Evolutionary conservation across 2,113 vertebrate genomes (phyloP), one percentile per base, ranked within the genome.

Genomic region (Nycticebus coucang): DNA sequence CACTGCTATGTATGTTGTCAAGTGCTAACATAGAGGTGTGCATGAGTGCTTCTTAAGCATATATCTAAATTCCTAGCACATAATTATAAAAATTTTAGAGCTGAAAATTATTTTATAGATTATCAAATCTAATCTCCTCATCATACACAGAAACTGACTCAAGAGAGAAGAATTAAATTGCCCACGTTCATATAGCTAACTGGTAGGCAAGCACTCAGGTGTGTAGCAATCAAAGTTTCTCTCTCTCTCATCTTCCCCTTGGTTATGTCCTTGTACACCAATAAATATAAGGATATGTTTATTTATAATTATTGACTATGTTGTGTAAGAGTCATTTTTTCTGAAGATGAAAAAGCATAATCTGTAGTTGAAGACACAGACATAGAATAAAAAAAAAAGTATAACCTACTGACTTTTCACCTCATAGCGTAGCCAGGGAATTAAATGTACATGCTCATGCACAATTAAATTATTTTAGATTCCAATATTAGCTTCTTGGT

Each of bases 381-480:
- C 53, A 4, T 0, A 37, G 75, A 87, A 89, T 62, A 93, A 74
- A 72, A 96, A 41, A 41, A 41, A 91, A 69, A 11, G 3, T 41
- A 7, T 74, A 64, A 37, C 5, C 1, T 83, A 62, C 45, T 75
- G 57, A 94, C 17, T 88, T 55, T 88, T 80, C 62, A 55, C 14
- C 11, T 4, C 1, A 66, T 37, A 88, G 45, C 15, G 87, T n/a
- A 57, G 12, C 5, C 10, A 64, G 77, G 45, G 17, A 80, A 92
- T 72, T 81, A 95, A 93, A 28, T 28, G 2, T 1, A 35, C 7
- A 60, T 35, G 8, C 1, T 85, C 21, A 60, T 22, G 15, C 28
- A 95, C 60, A 85, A 88, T 92, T 91, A 37, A 74, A 57, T 94
- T 59, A 1, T 7, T 7, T 85, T 90, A 80, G 80, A 82, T 92